Evolutionary conservation across 2,113 vertebrate species (phyloP), one percentile per base, ranked within the genome.

Genomic region (Oryctolagus cuniculus): DNA sequence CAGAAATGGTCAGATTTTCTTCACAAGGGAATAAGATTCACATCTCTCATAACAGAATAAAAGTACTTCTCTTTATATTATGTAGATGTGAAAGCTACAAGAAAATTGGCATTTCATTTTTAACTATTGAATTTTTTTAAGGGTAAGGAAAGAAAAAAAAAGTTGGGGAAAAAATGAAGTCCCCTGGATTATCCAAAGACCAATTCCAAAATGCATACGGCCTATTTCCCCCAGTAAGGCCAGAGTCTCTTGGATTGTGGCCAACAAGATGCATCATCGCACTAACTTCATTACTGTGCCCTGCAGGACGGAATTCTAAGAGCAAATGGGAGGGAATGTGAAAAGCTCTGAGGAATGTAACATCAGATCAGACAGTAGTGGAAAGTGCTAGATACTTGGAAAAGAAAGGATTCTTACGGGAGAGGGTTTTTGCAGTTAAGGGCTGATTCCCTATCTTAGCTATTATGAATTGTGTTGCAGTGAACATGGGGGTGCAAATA

Each of bases 261-360:
- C 72, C 77, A 89, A 53, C 44, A 63, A 81, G 87, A 78, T 67
- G 58, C 70, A 55, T 75, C 49, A 79, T 89, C 51, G 25, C 75
- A 92, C 29, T 91, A 44, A 86, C 82, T 91, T 95, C 64, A 91
- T 79, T 94, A 34, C 77, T 91, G 6, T 82, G 58, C 9, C 72
- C 78, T 79, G 24, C 70, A 63, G 25, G 58, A 25, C 87, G 15
- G 22, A 83, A 87, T 83, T 93, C n/a, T 89, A 85, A 89, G 81
- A 79, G 66, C 61, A 44, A 70, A 36, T 89, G 34, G 66, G 31
- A 87, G 79, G 63, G 55, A 78, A 55, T 55, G 21, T 29, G 66
- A 16, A 36, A 89, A 49, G 21, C 55, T 6, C 7, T 3, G 2
- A 88, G 53, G 38, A 92, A 91, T 69, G 21, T 77, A 34, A 81